Conservation (phyloP, 2,888 invertebrate species). For the Periphyllus acericola region DNA sequence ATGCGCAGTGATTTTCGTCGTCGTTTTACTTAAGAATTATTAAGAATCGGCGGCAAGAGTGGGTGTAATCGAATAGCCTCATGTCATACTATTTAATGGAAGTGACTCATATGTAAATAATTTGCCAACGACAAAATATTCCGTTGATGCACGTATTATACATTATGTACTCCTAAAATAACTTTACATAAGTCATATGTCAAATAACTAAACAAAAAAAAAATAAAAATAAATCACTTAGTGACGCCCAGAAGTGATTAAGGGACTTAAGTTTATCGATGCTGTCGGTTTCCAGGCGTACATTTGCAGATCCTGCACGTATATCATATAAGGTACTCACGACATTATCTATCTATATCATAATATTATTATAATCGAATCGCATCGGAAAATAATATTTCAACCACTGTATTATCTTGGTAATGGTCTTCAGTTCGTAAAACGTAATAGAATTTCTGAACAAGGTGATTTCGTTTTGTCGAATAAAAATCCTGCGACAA, state of each 20-base stretch:
- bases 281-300: not conserved
- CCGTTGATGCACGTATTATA: not conserved
- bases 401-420: not conserved
- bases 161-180: conserved; percentile 11
- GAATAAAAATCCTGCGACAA: not conserved
- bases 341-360: not conserved
- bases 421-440: not conserved
- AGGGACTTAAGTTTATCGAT: not conserved
- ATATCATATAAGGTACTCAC: not conserved
- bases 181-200: conserved; percentile 7
- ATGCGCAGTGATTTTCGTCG: not conserved
- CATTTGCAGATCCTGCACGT: not conserved
- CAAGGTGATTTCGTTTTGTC: not conserved
- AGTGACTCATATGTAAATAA: conserved; percentile 53
- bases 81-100: conserved; percentile 25
- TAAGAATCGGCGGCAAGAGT: not conserved
- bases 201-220: not conserved
- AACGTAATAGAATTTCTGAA: not conserved
- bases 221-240: not conserved
- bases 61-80: conserved; percentile 39
- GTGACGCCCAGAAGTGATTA: not conserved
- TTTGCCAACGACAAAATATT: conserved; percentile 29
- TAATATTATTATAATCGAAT: not conserved
- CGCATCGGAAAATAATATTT: not conserved
- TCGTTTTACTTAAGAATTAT: conserved; percentile 1